Percentiles rank a stretch among this genome's conserved stretches.
phyloP scores from a whole-genome alignment of 2,113 vertebrate species.

The Crypturellus undulatus region DNA sequence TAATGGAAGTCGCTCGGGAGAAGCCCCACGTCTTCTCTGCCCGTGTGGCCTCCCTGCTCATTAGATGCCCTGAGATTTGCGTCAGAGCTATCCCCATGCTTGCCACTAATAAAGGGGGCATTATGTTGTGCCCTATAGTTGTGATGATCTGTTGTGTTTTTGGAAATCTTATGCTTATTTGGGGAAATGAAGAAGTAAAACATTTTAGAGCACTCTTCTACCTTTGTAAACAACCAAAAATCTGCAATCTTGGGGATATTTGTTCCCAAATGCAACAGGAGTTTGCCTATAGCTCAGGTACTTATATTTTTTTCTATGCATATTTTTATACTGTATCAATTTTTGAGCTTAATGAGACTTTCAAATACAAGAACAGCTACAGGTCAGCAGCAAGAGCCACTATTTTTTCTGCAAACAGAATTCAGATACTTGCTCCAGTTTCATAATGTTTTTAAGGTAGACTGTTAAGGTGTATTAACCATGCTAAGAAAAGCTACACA shows the following conservation, averaged over 20 bases:
- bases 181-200: background rate
- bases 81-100: background rate
- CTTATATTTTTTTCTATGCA: background rate
- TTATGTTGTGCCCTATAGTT: background rate
- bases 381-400: background rate
- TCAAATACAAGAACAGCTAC: background rate
- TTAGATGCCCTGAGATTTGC: background rate
- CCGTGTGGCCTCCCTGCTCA: background rate
- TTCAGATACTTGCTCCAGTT: background rate
- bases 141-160: background rate
- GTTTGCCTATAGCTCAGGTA: background rate
- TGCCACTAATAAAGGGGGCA: background rate
- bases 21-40: background rate
- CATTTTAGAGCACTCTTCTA: background rate
- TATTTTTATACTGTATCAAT: background rate
- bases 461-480: background rate
- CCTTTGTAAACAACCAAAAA: background rate
- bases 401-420: background rate
- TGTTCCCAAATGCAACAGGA: background rate
- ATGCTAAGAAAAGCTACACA: background rate
- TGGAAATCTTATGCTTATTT: background rate
- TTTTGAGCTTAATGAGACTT: slow-evolving; percentile 5
- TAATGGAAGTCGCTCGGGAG: background rate
- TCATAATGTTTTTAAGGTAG: slow-evolving; percentile 2
- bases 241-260: background rate